Base-by-base conservation (phyloP, 2,113 vertebrate species). In the Corvus hawaiiensis region DNA sequence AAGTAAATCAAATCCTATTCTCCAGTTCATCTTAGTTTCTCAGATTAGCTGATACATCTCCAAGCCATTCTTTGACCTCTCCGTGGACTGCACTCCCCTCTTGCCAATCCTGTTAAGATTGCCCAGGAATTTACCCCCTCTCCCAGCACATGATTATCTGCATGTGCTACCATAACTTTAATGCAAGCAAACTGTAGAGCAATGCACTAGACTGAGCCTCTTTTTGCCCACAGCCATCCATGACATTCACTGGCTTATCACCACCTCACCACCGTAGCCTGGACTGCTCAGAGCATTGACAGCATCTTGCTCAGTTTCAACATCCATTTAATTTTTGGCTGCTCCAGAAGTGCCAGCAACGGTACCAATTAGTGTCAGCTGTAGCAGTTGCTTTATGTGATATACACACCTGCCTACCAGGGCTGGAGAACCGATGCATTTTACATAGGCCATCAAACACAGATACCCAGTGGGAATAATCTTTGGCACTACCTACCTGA, bases 401-500 rank as follows among this genome's bases (percentile, higher is more conserved):
- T 72, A 37, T 24, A 88, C 67, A 66, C 93, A 94, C 73, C 92
- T 96, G 93, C 92, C 94, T 39, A 41, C 18, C 14, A 69, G 44
- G 41, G 56, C 3, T 61, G 49, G 32, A 54, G 64, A 75, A 75
- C 6, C 56, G 1, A 56, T 54, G 48, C 64, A 68, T 93, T 96
- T 96, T 61, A 75, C 76, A 92, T 35, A 84, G 88, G 49, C 85
- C 94, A 97, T 92, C 95, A 93, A 81, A 87, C 91, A 95, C 63
- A 64, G 88, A 55, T 4, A 54, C 81, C 85, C 88, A 87, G 1
- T 19, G 83, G 88, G 90, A 96, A 84, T 86, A 8, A 68, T 77
- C 52, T 61, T 78, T 93, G 92, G 95, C 90, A 90, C 75, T 48
- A 54, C 32, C 79, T 81, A 93, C 79, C 79, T 72, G 76, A 96